Conservation (phyloP, 2,888 invertebrate species). For the Mechanitis mazaeus region DNA sequence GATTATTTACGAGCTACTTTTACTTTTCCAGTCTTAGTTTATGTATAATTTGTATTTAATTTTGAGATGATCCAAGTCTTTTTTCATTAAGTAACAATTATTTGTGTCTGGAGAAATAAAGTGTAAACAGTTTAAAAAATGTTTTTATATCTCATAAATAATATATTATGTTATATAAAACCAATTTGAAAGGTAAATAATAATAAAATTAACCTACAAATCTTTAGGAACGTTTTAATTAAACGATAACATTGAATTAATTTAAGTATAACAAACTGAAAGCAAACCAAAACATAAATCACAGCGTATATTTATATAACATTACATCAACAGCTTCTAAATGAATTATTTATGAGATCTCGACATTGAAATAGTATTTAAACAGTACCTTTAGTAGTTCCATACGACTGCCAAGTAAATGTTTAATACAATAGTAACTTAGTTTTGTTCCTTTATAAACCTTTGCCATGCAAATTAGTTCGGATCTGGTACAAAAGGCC, state of each 20-base stretch:
- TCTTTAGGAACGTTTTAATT: no score
- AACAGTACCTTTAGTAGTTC: no score
- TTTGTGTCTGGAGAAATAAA: no score
- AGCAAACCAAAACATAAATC: background rate
- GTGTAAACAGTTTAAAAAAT: no score
- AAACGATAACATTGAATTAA: background rate
- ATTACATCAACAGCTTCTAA: background rate
- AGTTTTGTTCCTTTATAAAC: constrained; percentile 19
- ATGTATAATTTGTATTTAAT: constrained; percentile 3
- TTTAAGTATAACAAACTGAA: background rate
- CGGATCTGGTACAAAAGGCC: constrained; percentile 23
- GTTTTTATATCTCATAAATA: no score
- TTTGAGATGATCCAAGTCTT: no score
- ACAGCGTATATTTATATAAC: constrained; percentile 2
- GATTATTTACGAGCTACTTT: constrained; percentile 24
- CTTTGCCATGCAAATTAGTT: constrained; percentile 24
- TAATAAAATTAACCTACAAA: no score
- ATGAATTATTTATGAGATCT: background rate
- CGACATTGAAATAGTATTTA: background rate
- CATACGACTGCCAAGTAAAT: constrained; percentile 10
- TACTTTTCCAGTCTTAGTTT: constrained; percentile 6
- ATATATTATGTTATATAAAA: no score
- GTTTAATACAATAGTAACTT: constrained; percentile 18
- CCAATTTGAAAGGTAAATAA: no score
- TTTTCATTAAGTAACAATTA: no score